Evolutionary conservation across 2,113 vertebrate species (phyloP).

Genomic region (Perca fluviatilis): DNA sequence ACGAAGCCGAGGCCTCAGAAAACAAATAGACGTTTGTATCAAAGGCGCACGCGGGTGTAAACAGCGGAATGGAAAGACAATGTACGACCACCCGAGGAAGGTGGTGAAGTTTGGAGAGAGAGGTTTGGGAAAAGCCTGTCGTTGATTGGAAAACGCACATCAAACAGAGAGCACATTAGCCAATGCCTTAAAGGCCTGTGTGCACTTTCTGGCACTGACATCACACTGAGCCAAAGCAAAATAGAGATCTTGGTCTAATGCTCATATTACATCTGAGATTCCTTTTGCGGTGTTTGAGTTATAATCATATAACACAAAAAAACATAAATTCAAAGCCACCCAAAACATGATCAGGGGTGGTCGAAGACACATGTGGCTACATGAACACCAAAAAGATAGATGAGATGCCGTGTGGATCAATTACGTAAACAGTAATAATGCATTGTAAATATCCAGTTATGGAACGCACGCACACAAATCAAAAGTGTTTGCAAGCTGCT

Average conservation of each 20-base stretch:
- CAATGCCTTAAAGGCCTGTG: slow-evolving; percentile 47
- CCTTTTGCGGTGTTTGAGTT: not conserved
- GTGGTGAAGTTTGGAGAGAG: slow-evolving; percentile 56
- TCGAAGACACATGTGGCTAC: slow-evolving; percentile 35
- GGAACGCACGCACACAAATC: slow-evolving; percentile 32
- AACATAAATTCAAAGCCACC: slow-evolving; percentile 19
- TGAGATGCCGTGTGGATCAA: slow-evolving; percentile 40
- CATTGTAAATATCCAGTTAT: slow-evolving; percentile 36
- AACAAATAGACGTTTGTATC: slow-evolving; percentile 78
- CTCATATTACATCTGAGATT: not conserved
- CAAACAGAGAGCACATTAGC: slow-evolving; percentile 52
- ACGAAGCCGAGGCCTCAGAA: slow-evolving; percentile 68
- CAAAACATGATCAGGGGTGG: slow-evolving; percentile 21
- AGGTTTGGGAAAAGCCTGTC: slow-evolving; percentile 51
- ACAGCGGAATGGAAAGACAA: slow-evolving; percentile 68
- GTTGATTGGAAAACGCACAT: slow-evolving; percentile 64
- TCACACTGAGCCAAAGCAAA: slow-evolving; percentile 26
- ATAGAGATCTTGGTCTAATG: not conserved
- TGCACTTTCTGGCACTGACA: slow-evolving; percentile 25
- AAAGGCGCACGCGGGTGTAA: slow-evolving; percentile 74
- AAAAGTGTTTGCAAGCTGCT: slow-evolving; percentile 10
- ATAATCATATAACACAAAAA: slow-evolving; percentile 22
- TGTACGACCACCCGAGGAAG: slow-evolving; percentile 47
- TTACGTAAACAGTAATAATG: slow-evolving; percentile 46
- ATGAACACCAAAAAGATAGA: slow-evolving; percentile 29